Evolutionary conservation across 2,888 invertebrate species (phyloP), one percentile per base, ranked within the genome.

Genomic region (Leptinotarsa haldemani): DNA sequence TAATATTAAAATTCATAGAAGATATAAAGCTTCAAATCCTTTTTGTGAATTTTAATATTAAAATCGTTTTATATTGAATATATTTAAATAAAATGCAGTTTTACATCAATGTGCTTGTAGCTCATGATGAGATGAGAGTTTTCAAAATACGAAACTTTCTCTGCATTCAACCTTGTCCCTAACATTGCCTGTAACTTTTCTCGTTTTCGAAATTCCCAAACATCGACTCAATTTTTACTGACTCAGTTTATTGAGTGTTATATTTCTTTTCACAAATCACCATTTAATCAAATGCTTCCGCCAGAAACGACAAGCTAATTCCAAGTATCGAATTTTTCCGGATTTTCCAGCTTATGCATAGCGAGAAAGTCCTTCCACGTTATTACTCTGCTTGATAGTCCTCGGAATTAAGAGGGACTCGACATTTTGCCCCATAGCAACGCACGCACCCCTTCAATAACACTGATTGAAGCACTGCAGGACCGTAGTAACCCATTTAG

Each of bases 381-480:
- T n/a, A 50, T 50, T n/a, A 50, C 50, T 50, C 15, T 50, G 50
- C 50, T 50, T 50, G 50, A 50, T 16, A 50, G 50, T 50, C 50
- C 50, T 50, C 50, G 50, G n/a, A 50, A 50, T 50, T 50, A 50
- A 50, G 50, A 50, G 50, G 50, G 50, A 50, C n/a, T 50, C n/a
- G n/a, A 50, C 50, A 50, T 50, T 50, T 50, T 50, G 50, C 50
- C 50, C 50, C 50, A 50, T 50, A 50, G 50, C 50, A 50, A 50
- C 50, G 50, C 50, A 50, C 15, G 50, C 50, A 50, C 50, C 50
- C 50, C 50, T 50, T 50, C 50, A 50, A 50, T 50, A 50, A 50
- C 50, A 50, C 50, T 50, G 50, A 50, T 50, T 50, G 50, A 50
- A 50, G 50, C 50, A 50, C 50, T 50, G 50, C 50, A 50, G 16